Evolutionary conservation across 2,113 vertebrate species (phyloP).

Genomic region (Trematocara variabile): DNA sequence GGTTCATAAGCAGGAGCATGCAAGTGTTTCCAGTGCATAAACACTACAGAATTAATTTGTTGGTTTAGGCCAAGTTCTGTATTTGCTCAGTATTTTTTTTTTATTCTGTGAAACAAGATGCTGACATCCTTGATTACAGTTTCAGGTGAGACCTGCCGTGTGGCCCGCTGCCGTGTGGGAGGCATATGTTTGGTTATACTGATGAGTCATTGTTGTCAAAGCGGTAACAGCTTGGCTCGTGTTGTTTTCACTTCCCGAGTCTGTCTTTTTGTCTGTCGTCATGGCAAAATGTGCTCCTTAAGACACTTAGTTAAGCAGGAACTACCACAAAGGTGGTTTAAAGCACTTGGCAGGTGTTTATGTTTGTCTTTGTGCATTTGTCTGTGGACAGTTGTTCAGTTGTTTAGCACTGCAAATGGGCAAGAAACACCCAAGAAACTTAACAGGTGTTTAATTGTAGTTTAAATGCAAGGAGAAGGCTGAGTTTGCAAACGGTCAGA

Average conservation of each 20-base stretch:
- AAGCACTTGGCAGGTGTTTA: neutral
- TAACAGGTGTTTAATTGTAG: neutral
- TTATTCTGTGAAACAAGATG: neutral
- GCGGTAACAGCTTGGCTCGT: neutral
- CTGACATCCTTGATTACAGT: constrained; percentile 4
- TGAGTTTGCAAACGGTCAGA: neutral
- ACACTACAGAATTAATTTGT: neutral
- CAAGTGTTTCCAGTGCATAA: neutral
- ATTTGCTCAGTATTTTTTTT: neutral
- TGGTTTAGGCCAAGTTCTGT: neutral
- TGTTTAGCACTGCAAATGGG: neutral
- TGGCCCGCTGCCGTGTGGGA: constrained; percentile 13
- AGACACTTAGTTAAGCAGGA: neutral
- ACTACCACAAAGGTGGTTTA: neutral
- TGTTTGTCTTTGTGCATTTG: neutral
- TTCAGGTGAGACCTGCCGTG: constrained; percentile 11
- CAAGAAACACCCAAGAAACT: neutral
- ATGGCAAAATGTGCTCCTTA: neutral
- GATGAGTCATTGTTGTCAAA: constrained; percentile 21
- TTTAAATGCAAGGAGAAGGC: neutral
- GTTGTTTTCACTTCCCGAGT: neutral
- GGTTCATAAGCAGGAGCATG: neutral
- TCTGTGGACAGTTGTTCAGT: neutral
- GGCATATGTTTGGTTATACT: neutral
- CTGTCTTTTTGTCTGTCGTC: neutral